These are phyloP conservation scores for Aphelenchoides besseyi DNA, from an alignment of 1,140 invertebrate genomes.

Conservation along the genomic window DNA sequence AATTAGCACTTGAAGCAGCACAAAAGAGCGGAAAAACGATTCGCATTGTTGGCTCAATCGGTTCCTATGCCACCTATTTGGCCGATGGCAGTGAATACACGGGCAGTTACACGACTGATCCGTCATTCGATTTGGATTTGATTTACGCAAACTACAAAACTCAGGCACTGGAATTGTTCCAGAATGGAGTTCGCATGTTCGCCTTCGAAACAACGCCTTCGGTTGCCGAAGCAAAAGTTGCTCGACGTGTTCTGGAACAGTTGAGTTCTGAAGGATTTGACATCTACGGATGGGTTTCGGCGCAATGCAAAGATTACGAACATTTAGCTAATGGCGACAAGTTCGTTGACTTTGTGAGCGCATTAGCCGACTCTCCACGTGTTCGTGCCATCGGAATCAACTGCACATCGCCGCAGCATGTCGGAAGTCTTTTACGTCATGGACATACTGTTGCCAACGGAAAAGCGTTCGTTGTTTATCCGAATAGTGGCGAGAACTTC, in stretches of 20 bases:
- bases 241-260: constrained; percentile 8
- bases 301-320: not conserved
- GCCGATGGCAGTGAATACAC: constrained; percentile 20
- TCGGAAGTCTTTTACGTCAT: constrained; percentile 1
- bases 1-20: constrained; percentile 4
- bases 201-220: constrained; percentile 19
- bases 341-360: constrained; percentile 8
- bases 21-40: not conserved
- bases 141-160: not conserved
- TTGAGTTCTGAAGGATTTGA: no score
- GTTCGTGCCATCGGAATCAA: constrained; percentile 18
- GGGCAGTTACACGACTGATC: constrained; percentile 13
- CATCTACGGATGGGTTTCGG: not conserved
- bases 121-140: not conserved
- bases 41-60: constrained; percentile 9
- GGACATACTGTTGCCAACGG: not conserved
- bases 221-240: constrained; percentile 3
- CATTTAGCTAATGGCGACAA: constrained; percentile 19
- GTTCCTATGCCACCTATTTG: constrained; percentile 16
- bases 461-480: constrained; percentile 22
- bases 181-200: not conserved
- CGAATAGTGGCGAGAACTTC: constrained; percentile 16
- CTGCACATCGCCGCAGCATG: constrained; percentile 12
- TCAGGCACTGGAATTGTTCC: not conserved
- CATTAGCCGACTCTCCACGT: constrained; percentile 5